Evolutionary conservation across 1,140 invertebrate genomes (phyloP).

Genomic region (Zaprionus nigranus): DNA sequence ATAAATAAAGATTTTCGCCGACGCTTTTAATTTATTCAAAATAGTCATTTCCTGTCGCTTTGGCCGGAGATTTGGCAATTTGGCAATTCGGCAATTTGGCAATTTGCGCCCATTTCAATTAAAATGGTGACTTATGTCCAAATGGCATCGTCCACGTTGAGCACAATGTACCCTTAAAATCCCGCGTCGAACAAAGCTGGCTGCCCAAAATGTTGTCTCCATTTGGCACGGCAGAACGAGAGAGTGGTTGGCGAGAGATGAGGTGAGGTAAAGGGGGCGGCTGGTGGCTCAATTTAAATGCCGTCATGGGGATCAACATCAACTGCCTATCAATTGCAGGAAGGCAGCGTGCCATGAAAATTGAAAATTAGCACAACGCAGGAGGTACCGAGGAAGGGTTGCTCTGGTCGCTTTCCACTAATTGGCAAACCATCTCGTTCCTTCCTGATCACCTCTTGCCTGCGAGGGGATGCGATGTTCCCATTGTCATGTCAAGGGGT

Average conservation of each 20-base stretch:
- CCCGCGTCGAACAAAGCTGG: conserved; percentile 6
- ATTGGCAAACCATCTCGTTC: conserved; percentile 15
- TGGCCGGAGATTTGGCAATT: conserved; percentile 15
- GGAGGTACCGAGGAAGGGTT: conserved; percentile 22
- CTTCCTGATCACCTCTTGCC: background rate
- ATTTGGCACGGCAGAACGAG: background rate
- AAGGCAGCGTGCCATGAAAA: conserved; percentile 69
- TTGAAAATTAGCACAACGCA: conserved; percentile 71
- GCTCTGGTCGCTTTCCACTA: conserved; percentile 34
- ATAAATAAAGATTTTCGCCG: conserved; percentile 77
- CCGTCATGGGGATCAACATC: conserved; percentile 76
- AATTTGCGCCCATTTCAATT: conserved; percentile 62
- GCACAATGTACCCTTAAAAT: conserved; percentile 33
- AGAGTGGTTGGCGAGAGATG: background rate
- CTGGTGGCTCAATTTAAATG: conserved; percentile 65
- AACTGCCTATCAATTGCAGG: conserved; percentile 71
- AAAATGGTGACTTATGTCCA: conserved; percentile 75
- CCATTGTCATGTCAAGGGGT: conserved; percentile 39
- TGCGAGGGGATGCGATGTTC: background rate
- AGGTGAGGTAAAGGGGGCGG: background rate
- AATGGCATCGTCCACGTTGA: conserved; percentile 26
- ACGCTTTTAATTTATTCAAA: conserved; percentile 76
- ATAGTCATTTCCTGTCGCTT: conserved; percentile 73
- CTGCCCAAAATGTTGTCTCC: background rate
- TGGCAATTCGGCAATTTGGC: background rate